Evolutionary conservation across 2,888 invertebrate species (phyloP).

Genomic region (Cosmopolites sordidus): DNA sequence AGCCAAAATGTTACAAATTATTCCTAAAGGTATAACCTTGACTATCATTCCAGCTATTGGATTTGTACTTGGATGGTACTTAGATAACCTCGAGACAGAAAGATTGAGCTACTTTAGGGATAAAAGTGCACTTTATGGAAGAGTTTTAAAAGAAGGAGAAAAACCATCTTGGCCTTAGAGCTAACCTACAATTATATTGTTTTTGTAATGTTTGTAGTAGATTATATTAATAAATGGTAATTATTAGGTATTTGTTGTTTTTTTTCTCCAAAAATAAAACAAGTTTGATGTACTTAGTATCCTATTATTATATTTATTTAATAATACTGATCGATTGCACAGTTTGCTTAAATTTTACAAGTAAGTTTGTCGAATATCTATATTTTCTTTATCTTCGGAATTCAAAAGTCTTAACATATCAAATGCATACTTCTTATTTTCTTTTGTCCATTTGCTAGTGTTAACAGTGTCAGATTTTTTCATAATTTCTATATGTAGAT

Average conservation of each 20-base stretch:
- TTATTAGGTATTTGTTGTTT: not conserved
- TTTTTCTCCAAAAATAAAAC: not conserved
- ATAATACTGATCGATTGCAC: too few relatives aligned
- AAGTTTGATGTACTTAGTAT: not conserved
- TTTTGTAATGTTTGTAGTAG: not conserved
- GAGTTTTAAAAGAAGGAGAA: conserved; percentile 60
- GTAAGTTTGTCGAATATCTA: conserved; percentile 38
- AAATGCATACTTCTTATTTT: conserved; percentile 45
- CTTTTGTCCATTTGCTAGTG: conserved; percentile 42
- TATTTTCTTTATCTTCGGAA: conserved; percentile 27
- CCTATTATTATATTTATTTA: not conserved
- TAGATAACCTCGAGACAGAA: conserved; percentile 67
- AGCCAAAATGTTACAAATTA: conserved; percentile 56
- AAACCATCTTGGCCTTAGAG: conserved; percentile 67
- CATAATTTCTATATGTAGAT: conserved; percentile 1
- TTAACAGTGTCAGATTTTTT: conserved; percentile 11
- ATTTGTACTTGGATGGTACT: conserved; percentile 57
- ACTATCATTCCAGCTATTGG: conserved; percentile 56
- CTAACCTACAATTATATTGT: not conserved
- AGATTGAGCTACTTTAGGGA: conserved; percentile 72
- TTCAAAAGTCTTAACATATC: conserved; percentile 44
- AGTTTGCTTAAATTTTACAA: conserved; percentile 29
- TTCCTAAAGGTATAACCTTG: conserved; percentile 50
- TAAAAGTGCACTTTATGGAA: conserved; percentile 73
- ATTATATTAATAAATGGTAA: not conserved